Conservation (phyloP, 2,797 vertebrate genomes). For the Karalla daura region DNA sequence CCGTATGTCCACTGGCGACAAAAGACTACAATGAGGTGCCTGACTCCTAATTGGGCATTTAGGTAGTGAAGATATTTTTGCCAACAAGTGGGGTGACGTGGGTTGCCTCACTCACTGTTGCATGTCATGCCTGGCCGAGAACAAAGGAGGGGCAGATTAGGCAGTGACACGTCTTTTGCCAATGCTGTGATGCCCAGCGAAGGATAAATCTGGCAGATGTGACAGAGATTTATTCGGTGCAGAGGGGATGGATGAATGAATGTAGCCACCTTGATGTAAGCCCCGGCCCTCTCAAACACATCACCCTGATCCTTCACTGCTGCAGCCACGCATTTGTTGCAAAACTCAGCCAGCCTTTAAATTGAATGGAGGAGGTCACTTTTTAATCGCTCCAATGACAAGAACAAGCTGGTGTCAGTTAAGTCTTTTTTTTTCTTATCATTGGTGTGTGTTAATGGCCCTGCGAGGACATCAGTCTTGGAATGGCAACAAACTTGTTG, state of each 20-base stretch:
- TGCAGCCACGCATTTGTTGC: slow-evolving; percentile 47
- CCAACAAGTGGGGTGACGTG: slow-evolving; percentile 25
- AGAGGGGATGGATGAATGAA: slow-evolving; percentile 51
- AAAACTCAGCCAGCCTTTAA: slow-evolving; percentile 68
- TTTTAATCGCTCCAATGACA: slow-evolving; percentile 65
- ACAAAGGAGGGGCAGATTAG: slow-evolving; percentile 45
- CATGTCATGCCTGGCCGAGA: slow-evolving; percentile 44
- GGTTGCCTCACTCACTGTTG: slow-evolving; percentile 43
- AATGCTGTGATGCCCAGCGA: slow-evolving; percentile 47
- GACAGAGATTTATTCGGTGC: slow-evolving; percentile 61
- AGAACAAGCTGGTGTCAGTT: slow-evolving; percentile 54
- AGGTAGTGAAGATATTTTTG: slow-evolving; percentile 24
- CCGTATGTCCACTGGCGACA: slow-evolving; percentile 25
- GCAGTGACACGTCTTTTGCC: slow-evolving; percentile 15
- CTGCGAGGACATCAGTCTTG: slow-evolving; percentile 13
- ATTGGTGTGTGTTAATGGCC: slow-evolving; percentile 10
- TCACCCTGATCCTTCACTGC: slow-evolving; percentile 33
- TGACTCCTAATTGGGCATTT: slow-evolving; percentile 47
- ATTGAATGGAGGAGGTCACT: slow-evolving; percentile 63
- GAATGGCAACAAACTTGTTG: not conserved
- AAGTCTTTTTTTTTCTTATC: slow-evolving; percentile 26
- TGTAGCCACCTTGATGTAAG: slow-evolving; percentile 54
- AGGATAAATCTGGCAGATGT: slow-evolving; percentile 75
- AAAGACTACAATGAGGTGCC: slow-evolving; percentile 22
- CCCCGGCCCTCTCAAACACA: slow-evolving; percentile 33